Conservation (phyloP, 2,888 invertebrate species). For the Notodonta ziczac region DNA sequence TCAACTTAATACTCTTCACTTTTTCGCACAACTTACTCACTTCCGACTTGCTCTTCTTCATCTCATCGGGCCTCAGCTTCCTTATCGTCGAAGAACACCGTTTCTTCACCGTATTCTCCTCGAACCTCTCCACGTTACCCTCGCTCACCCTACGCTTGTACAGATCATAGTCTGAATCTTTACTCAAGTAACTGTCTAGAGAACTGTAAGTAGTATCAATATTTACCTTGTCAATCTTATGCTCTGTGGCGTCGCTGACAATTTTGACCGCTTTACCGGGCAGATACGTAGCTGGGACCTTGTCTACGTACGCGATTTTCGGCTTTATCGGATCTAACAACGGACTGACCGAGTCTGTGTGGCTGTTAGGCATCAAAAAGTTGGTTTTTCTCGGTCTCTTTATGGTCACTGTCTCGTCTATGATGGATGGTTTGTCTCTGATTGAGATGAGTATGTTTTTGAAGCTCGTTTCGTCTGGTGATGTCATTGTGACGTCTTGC, state of each 20-base stretch:
- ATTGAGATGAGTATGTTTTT: slow-evolving; percentile 77
- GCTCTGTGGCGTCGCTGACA: slow-evolving; percentile 80
- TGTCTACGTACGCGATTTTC: slow-evolving; percentile 74
- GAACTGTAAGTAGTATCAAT: slow-evolving; percentile 65
- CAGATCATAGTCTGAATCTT: slow-evolving; percentile 66
- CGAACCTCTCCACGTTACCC: slow-evolving; percentile 60
- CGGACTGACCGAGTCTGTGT: slow-evolving; percentile 69
- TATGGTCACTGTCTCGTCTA: slow-evolving; percentile 69
- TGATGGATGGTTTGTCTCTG: slow-evolving; percentile 66
- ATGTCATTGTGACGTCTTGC: slow-evolving; percentile 80
- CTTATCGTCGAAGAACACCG: slow-evolving; percentile 73
- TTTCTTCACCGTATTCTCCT: slow-evolving; percentile 57
- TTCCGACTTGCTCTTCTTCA: slow-evolving; percentile 77
- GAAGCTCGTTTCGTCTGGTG: slow-evolving; percentile 73
- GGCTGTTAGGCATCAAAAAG: slow-evolving; percentile 63
- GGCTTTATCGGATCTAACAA: slow-evolving; percentile 58
- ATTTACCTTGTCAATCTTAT: slow-evolving; percentile 74
- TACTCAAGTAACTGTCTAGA: slow-evolving; percentile 84
- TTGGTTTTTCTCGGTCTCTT: slow-evolving; percentile 68
- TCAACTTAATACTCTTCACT: slow-evolving; percentile 73
- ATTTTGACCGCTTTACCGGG: slow-evolving; percentile 92
- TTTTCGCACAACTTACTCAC: slow-evolving; percentile 81
- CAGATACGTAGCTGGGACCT: slow-evolving; percentile 70
- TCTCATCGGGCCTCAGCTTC: slow-evolving; percentile 68
- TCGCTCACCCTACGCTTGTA: slow-evolving; percentile 72